Conservation (phyloP, 2,888 invertebrate genomes). For the Lobophora halterata region DNA sequence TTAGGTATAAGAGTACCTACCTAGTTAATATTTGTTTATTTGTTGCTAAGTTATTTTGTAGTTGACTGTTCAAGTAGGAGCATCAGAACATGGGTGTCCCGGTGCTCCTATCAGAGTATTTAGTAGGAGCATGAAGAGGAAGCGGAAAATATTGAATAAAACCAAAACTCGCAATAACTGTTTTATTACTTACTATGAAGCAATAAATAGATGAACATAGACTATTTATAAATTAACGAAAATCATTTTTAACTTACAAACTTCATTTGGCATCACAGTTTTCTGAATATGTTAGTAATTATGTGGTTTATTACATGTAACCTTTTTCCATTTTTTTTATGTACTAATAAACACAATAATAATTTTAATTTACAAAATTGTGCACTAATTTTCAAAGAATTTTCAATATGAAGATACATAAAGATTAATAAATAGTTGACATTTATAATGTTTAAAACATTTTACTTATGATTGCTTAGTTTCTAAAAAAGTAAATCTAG, state of each 20-base stretch:
- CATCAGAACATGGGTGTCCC: too few relatives aligned
- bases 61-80: too few relatives aligned
- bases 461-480: conserved; percentile 9
- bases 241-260: conserved; percentile 58
- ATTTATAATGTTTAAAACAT: conserved; percentile 9
- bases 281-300: conserved; percentile 49
- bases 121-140: too few relatives aligned
- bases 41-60: too few relatives aligned
- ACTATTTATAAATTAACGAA: conserved; percentile 77
- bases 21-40: too few relatives aligned
- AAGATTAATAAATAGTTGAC: conserved; percentile 13
- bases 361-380: too few relatives aligned
- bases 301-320: conserved; percentile 23
- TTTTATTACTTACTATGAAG: conserved; percentile 76
- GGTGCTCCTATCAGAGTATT: too few relatives aligned
- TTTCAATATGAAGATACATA: conserved; percentile 12
- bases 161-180: conserved; percentile 43
- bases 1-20: too few relatives aligned
- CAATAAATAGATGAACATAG: conserved; percentile 77
- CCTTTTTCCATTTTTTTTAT: too few relatives aligned
- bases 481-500: conserved; percentile 12
- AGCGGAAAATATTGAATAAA: conserved; percentile 16
- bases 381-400: conserved; percentile 3
- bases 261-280: conserved; percentile 77
- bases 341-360: too few relatives aligned